Percentiles rank a stretch among this genome's conserved stretches.
Evolutionary conservation across 2,888 invertebrate genomes (phyloP).

Genomic region (Archips xylosteana): DNA sequence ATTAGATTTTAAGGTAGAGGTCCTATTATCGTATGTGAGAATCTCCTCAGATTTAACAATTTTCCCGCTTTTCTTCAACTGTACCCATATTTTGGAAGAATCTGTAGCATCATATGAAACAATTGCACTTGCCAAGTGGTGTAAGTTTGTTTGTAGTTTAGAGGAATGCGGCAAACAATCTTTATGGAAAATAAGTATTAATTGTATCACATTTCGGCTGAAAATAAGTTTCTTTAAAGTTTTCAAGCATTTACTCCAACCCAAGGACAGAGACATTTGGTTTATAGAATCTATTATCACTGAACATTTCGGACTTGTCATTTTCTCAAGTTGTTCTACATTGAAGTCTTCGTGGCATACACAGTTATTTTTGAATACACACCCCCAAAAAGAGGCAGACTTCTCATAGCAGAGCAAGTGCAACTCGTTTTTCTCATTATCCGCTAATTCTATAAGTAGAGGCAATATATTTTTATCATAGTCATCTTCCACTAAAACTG

Average conservation of each 20-base stretch:
- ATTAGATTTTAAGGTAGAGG: constrained; percentile 60
- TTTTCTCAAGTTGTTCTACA: constrained; percentile 51
- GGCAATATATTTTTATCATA: constrained; percentile 68
- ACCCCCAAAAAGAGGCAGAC: constrained; percentile 63
- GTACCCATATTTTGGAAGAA: constrained; percentile 62
- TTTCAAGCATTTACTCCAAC: constrained; percentile 70
- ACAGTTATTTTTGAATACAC: constrained; percentile 58
- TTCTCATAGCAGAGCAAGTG: constrained; percentile 73
- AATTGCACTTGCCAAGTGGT: constrained; percentile 75
- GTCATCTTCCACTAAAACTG: constrained; percentile 73
- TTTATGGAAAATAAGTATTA: constrained; percentile 75
- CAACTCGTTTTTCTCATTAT: constrained; percentile 55
- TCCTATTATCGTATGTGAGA: constrained; percentile 64
- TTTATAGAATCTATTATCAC: constrained; percentile 76
- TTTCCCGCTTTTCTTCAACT: constrained; percentile 84
- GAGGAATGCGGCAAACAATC: constrained; percentile 76
- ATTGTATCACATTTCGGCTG: constrained; percentile 59
- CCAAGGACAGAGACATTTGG: constrained; percentile 71
- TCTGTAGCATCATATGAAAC: constrained; percentile 62
- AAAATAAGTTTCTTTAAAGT: constrained; percentile 56
- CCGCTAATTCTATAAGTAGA: constrained; percentile 61
- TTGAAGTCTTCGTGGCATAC: constrained; percentile 59
- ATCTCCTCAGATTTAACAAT: constrained; percentile 75
- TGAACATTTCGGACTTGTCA: constrained; percentile 56
- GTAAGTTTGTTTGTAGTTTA: constrained; percentile 73